A percentile compares a stretch with the other conserved stretches of the same genome.
Conservation (phyloP, 2,113 vertebrate species). For the Mustelus asterias region DNA sequence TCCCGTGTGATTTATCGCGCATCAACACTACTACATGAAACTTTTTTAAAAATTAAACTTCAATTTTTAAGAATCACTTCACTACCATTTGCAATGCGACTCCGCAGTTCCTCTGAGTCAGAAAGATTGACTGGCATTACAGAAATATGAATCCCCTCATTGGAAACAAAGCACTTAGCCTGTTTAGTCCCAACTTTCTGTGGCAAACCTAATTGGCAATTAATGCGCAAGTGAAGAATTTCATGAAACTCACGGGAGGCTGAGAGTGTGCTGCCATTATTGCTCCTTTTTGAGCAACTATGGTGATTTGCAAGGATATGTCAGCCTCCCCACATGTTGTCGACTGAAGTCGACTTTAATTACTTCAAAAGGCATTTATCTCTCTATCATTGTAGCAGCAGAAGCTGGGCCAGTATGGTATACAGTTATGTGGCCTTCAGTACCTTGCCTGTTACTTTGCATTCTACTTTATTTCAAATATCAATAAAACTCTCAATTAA, state of each 20-base stretch:
- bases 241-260: background rate
- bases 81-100: background rate
- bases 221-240: background rate
- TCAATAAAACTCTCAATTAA: background rate
- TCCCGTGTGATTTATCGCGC: too few species aligned
- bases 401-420: background rate
- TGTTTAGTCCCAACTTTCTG: background rate
- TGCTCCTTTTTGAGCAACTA: background rate
- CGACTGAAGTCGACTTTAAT: background rate
- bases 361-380: background rate
- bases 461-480: background rate
- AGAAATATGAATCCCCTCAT: background rate
- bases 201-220: background rate
- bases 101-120: background rate
- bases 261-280: background rate
- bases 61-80: background rate
- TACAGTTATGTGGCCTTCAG: background rate
- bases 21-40: too few species aligned
- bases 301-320: background rate
- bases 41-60: background rate
- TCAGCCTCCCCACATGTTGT: background rate
- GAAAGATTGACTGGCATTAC: background rate
- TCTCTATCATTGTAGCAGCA: background rate
- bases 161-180: background rate
- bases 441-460: background rate